Conservation (phyloP, 2,113 vertebrate genomes). For the Carettochelys insculpta region DNA sequence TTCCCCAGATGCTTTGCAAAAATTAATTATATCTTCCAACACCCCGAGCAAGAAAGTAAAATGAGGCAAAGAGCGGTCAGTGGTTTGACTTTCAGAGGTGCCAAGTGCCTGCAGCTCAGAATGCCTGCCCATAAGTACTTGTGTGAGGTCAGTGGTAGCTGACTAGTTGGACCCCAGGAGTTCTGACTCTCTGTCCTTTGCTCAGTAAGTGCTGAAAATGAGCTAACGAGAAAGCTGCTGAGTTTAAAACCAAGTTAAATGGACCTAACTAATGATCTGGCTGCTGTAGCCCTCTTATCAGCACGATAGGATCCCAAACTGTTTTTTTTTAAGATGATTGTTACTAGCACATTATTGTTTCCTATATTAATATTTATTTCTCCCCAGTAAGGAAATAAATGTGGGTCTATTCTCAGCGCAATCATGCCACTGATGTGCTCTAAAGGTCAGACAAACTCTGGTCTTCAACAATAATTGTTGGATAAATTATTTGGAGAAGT, state of each 20-base stretch:
- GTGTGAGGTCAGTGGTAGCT: accelerated
- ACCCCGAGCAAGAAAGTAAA: background rate
- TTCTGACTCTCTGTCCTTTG: accelerated
- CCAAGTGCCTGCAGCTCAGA: background rate
- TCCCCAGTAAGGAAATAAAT: background rate
- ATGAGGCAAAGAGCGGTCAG: background rate
- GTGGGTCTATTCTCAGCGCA: background rate
- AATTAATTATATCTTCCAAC: accelerated
- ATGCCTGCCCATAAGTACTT: accelerated
- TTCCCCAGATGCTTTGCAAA: background rate
- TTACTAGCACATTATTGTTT: background rate
- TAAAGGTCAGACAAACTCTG: background rate
- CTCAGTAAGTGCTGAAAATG: accelerated
- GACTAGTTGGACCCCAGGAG: background rate
- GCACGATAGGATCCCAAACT: background rate
- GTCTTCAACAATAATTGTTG: accelerated
- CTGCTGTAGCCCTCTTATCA: background rate
- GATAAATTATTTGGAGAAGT: accelerated
- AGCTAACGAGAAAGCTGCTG: background rate
- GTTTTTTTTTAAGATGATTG: conserved; percentile 43
- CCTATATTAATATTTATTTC: background rate
- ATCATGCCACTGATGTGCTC: background rate
- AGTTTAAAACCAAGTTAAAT: background rate
- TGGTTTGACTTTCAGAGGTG: background rate
- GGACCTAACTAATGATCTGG: background rate